These are phyloP conservation scores for Panulirus ornatus DNA, from an alignment of 1,140 invertebrate genomes.

Conservation along the genomic window DNA sequence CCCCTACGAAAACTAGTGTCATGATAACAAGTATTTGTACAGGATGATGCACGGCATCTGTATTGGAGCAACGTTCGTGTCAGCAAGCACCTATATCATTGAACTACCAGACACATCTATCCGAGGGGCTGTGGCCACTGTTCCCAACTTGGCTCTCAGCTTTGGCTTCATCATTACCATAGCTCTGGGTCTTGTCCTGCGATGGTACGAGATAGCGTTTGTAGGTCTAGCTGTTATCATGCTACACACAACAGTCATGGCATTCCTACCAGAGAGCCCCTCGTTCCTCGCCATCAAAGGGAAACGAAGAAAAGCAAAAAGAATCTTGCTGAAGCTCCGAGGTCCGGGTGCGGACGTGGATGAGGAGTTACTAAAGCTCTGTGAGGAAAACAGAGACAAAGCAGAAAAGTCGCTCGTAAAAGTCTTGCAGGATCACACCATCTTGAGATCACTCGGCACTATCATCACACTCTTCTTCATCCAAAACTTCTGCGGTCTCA, in stretches of 20 bases:
- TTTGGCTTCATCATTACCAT: slow-evolving; percentile 34
- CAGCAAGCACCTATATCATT: slow-evolving; percentile 36
- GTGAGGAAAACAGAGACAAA: slow-evolving; percentile 10
- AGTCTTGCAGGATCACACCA: slow-evolving; percentile 1
- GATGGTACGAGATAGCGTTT: slow-evolving; percentile 53
- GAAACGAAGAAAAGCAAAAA: slow-evolving; percentile 9
- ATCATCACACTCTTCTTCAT: slow-evolving; percentile 40
- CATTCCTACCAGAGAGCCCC: slow-evolving; percentile 57
- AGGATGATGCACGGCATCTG: slow-evolving; percentile 52
- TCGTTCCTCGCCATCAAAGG: slow-evolving; percentile 18
- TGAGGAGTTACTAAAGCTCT: slow-evolving; percentile 30
- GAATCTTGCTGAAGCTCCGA: slow-evolving; percentile 17
- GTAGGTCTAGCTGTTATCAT: slow-evolving; percentile 27
- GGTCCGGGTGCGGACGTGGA: slow-evolving; percentile 31
- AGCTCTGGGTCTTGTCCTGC: slow-evolving; percentile 4
- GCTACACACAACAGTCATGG: slow-evolving; percentile 1
- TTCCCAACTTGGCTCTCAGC: slow-evolving; percentile 32
- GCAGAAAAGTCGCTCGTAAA: not conserved
- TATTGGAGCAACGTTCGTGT: slow-evolving; percentile 28
- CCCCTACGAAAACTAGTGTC: too few relatives aligned
- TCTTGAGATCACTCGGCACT: slow-evolving; percentile 15
- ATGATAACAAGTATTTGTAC: not conserved
- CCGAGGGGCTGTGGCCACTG: slow-evolving; percentile 32
- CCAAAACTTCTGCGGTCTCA: slow-evolving; percentile 52
- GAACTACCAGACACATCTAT: slow-evolving; percentile 43